Conservation (phyloP, 2,888 invertebrate species). For the Ypsolopha scabrella region DNA sequence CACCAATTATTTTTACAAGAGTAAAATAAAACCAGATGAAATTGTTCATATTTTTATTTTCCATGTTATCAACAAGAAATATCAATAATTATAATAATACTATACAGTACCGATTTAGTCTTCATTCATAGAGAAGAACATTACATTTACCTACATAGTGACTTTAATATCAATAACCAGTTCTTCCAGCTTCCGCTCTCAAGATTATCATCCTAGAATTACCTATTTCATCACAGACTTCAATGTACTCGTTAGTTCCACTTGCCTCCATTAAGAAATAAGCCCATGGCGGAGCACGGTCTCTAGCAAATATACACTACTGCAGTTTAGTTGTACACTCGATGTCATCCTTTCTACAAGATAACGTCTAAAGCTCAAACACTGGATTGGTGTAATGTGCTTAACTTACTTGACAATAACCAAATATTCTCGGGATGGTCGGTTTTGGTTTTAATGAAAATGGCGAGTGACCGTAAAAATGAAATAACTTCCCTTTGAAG, state of each 20-base stretch:
- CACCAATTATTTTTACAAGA: neutral
- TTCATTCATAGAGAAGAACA: slow-evolving; percentile 21
- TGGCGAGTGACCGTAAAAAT: too few species aligned
- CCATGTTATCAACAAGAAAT: slow-evolving; percentile 60
- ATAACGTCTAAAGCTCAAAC: too few species aligned
- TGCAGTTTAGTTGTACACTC: neutral
- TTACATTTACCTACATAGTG: slow-evolving; percentile 28
- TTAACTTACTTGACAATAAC: too few species aligned
- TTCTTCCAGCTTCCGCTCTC: slow-evolving; percentile 37
- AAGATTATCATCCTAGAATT: slow-evolving; percentile 39
- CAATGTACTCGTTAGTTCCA: slow-evolving; percentile 57
- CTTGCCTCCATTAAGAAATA: slow-evolving; percentile 29
- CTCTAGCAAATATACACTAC: neutral
- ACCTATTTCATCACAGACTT: slow-evolving; percentile 61
- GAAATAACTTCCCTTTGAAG: too few species aligned
- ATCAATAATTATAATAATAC: slow-evolving; percentile 65
- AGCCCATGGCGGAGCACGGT: slow-evolving; percentile 8
- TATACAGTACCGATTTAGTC: slow-evolving; percentile 47
- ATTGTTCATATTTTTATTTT: slow-evolving; percentile 58
- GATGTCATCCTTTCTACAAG: too few species aligned
- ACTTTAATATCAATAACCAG: neutral
- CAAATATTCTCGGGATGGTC: too few species aligned
- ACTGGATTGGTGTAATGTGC: too few species aligned
- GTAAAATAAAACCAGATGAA: slow-evolving; percentile 12
- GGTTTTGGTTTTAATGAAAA: too few species aligned